A percentile compares a stretch with the other conserved stretches of the same genome.
Conservation (phyloP, 2,113 vertebrate species). For the human (Homo sapiens) region DNA sequence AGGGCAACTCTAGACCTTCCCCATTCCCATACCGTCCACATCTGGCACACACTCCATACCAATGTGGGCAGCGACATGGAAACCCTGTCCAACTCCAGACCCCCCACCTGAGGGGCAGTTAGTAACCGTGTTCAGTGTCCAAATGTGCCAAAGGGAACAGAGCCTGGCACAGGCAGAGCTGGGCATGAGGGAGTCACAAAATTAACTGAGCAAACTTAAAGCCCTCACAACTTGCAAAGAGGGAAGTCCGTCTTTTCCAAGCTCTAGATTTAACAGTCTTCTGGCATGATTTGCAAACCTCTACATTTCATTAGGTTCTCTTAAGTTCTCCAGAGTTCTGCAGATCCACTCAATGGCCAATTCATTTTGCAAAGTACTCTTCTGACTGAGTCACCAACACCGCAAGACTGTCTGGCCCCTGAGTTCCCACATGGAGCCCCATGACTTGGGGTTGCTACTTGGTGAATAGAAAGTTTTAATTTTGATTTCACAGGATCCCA, state of each 20-base stretch:
- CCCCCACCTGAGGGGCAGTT: not conserved
- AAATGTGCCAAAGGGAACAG: not conserved
- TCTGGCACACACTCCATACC: not conserved
- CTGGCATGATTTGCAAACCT: not conserved
- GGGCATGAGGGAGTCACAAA: not conserved
- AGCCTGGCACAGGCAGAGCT: not conserved
- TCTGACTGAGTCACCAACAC: not conserved
- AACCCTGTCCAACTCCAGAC: not conserved
- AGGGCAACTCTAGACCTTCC: not conserved
- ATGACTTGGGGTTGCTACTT: not conserved
- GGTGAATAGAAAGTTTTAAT: conserved; percentile 20
- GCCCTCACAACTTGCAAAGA: not conserved
- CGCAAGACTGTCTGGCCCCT: not conserved
- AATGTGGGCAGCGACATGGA: not conserved
- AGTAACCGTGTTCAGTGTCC: not conserved
- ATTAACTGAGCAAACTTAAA: not conserved
- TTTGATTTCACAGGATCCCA: conserved; percentile 21
- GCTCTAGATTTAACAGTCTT: not conserved
- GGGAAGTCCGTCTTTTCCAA: not conserved
- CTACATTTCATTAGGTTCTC: not conserved
- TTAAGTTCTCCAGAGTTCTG: not conserved
- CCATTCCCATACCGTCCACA: not conserved
- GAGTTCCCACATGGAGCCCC: no score
- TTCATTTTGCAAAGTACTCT: not conserved
- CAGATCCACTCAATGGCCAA: not conserved